Conservation (phyloP, 2,797 vertebrate species). For the Dryobates pubescens region DNA sequence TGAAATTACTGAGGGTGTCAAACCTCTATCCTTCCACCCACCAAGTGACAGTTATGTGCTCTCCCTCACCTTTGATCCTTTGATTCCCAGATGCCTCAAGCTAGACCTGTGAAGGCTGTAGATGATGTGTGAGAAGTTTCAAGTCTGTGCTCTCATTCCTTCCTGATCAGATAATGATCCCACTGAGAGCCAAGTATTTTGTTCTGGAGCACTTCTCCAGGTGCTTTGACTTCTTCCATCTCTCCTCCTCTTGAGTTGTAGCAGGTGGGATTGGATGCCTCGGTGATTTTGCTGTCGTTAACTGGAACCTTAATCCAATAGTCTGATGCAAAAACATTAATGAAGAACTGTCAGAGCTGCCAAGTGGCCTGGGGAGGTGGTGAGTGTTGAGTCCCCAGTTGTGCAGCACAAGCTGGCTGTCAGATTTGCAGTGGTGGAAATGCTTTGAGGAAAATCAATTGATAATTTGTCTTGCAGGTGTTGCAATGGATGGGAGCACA, state of each 20-base stretch:
- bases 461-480: neutral
- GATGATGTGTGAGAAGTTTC: neutral
- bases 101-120: neutral
- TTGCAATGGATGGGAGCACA: neutral
- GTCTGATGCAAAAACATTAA: neutral
- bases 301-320: neutral
- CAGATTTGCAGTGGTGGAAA: neutral
- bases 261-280: neutral
- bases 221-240: neutral
- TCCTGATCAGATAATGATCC: neutral
- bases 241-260: neutral
- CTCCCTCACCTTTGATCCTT: neutral
- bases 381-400: neutral
- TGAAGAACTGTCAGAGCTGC: neutral
- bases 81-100: neutral
- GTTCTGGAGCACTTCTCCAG: neutral
- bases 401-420: neutral
- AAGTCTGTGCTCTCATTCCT: neutral
- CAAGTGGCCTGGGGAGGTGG: neutral
- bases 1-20: neutral
- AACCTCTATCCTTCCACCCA: neutral
- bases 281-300: neutral
- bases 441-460: neutral
- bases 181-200: neutral
- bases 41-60: neutral